Percentiles rank a stretch among this genome's conserved stretches.
Evolutionary conservation across 1,140 invertebrate species (phyloP).

Genomic region (Papilio polytes): DNA sequence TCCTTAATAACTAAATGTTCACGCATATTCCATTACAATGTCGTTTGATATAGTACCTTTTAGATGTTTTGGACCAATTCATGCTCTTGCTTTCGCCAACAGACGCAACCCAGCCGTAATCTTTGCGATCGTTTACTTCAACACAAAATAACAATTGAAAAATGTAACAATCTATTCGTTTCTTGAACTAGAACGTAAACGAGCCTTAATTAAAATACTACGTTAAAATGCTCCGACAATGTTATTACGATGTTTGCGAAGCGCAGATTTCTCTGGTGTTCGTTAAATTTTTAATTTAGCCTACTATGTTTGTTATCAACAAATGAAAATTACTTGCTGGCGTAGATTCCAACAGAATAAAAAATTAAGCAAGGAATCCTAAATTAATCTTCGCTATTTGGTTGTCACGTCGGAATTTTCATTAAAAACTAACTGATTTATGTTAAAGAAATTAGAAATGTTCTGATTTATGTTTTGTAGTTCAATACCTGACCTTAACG

Average conservation of each 20-base stretch:
- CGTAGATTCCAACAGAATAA: background rate
- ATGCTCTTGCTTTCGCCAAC: background rate
- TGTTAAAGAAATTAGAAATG: background rate
- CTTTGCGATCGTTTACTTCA: background rate
- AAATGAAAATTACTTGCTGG: background rate
- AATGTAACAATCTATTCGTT: slow-evolving; percentile 10
- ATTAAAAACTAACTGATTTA: background rate
- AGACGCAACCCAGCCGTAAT: background rate
- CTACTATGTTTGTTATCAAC: background rate
- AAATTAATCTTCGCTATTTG: background rate
- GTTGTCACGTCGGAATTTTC: too few relatives aligned
- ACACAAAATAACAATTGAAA: background rate
- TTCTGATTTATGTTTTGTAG: background rate
- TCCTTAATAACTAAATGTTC: background rate
- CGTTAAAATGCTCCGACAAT: slow-evolving; percentile 17
- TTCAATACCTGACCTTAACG: background rate
- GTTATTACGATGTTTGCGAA: background rate
- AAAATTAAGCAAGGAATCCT: background rate
- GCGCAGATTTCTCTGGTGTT: background rate
- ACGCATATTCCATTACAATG: too few relatives aligned
- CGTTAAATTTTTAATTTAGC: slow-evolving; percentile 16
- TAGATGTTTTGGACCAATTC: background rate
- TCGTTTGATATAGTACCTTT: too few relatives aligned
- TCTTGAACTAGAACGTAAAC: background rate
- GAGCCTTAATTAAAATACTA: slow-evolving; percentile 24